Base-by-base conservation (phyloP, 2,797 vertebrate species). In the Huso huso region DNA sequence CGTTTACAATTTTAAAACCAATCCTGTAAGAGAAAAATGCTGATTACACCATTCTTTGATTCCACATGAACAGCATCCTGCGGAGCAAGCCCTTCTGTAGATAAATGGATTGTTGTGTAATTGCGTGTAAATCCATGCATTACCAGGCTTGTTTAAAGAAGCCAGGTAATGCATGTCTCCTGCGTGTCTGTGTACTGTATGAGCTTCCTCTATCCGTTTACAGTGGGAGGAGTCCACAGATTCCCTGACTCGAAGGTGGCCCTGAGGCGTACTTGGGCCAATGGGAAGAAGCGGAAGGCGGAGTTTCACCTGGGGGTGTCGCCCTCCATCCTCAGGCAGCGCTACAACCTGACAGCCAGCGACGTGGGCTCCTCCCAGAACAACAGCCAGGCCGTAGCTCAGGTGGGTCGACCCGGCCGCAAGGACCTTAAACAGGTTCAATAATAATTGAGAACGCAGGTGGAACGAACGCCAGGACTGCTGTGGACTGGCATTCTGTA, bases 361-460 rank as follows among this genome's bases (percentile, higher is more conserved):
- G 95, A 98, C 7, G 82, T 96, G 13, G 97, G 96, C 23, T 73
- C 76, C 1, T 81, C 84, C 65, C 67, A 83, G 65, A 92, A 91
- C 72, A 98, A 94, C 88, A 98, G 95, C 80, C 97, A 99, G 84
- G 96, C 95, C 61, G 96, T 96, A n/a, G 95, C 95, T 51, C 96
- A 99, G 90, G 96, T n/a, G 23, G 50, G 9, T 11, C 50, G 12
- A n/a, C 10, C 23, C 23, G 23, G 23, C 23, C 23, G 23, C 23
- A 37, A 37, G 23, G 0, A 37, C 23, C 23, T 37, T 37, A 37
- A 37, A 37, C 23, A 0, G 23, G 23, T 37, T 37, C 23, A 37
- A 4, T 37, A 37, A 37, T 37, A 37, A 37, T 18, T 18, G 15
- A 18, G 15, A 18, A 18, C 15, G 15, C 15, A 18, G 15, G 15